Conservation (phyloP, 2,797 vertebrate genomes). For the Sebastes matsubarae region DNA sequence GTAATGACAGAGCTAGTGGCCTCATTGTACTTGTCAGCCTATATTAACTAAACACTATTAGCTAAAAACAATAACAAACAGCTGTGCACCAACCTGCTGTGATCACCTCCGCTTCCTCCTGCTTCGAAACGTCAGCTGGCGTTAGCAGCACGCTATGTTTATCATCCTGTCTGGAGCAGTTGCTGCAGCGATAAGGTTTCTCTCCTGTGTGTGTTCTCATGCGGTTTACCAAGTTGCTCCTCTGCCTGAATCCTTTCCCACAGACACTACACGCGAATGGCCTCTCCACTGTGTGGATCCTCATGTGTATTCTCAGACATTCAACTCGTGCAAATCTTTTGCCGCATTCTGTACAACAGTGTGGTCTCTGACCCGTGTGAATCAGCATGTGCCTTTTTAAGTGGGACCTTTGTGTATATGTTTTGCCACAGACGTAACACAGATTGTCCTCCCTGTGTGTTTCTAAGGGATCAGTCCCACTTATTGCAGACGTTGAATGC, state of each 20-base stretch:
- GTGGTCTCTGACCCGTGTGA: constrained; percentile 32
- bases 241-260: constrained; percentile 24
- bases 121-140: not conserved
- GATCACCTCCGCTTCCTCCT: not conserved
- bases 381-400: constrained; percentile 30
- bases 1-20: too few relatives aligned
- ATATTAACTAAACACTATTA: too few relatives aligned
- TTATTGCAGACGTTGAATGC: not conserved
- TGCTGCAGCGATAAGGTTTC: constrained; percentile 21
- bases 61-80: not conserved
- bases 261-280: constrained; percentile 5
- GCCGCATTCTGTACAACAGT: constrained; percentile 30
- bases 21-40: too few relatives aligned
- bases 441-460: constrained; percentile 7
- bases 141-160: not conserved
- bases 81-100: not conserved
- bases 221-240: constrained; percentile 19
- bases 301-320: constrained; percentile 22
- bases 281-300: constrained; percentile 30
- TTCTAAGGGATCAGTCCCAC: not conserved
- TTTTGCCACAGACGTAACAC: constrained; percentile 30
- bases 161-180: not conserved
- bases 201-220: constrained; percentile 37
- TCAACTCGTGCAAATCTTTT: constrained; percentile 17
- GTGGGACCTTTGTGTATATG: constrained; percentile 7